Base-by-base conservation (phyloP, 2,888 invertebrate genomes). In the Tenthredo amoena region DNA sequence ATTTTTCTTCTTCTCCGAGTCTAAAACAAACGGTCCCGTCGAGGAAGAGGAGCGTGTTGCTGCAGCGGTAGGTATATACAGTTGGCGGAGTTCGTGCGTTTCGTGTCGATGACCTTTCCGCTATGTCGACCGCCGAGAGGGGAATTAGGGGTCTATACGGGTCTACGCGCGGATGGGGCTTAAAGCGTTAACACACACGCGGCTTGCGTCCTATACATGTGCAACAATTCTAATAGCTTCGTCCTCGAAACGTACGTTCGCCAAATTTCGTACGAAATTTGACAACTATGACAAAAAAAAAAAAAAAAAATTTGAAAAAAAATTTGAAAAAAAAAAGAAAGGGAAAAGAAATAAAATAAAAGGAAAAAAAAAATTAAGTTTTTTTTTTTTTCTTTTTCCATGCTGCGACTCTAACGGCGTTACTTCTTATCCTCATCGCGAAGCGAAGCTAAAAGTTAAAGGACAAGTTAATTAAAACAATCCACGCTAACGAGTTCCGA, bases 41-140 rank as follows among this genome's bases (percentile, higher is more conserved):
- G n/a, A 18, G 43, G 7, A n/a, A 81, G 79, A 21, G 26, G 26
- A 50, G 84, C 47, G 55, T 65, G 71, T 18, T 62, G 37, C 12
- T 7, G 81, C n/a, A 65, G n/a, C 43, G 58, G 65, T 26, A 50
- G 77, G 74, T 55, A 21, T 81, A 62, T 58, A 71, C 83, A 71
- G 83, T 83, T 68, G 68, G 83, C 83, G 83, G 65, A 71, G 85
- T 74, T 43, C 26, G 85, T 83, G 85, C 84, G 68, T 76, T 72
- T 58, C 82, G 84, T 71, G 85, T 85, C 85, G 84, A 85, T 85
- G 85, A 85, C 84, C 85, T 85, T 85, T 83, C 72, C 85, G 85
- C 84, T 85, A 85, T 85, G 85, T 82, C 85, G 72, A 50, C 58
- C 85, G 82, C 47, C 37, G 84, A 47, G 85, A 58, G 82, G 50